These are phyloP conservation scores for Cuniculus paca DNA, from an alignment of 2,797 vertebrate species.

Conservation along the genomic window DNA sequence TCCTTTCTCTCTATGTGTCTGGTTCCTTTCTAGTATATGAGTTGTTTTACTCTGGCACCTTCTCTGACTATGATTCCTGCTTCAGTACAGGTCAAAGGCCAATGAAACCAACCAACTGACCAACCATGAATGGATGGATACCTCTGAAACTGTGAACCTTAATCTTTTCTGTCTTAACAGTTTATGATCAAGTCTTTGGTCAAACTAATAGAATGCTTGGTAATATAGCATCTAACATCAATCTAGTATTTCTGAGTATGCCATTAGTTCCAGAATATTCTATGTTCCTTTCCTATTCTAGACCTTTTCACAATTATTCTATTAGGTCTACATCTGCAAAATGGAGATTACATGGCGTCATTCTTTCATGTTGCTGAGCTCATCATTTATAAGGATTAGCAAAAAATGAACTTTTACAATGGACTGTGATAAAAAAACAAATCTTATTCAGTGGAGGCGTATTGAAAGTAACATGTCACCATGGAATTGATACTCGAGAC, in stretches of 20 bases:
- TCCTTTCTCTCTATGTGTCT: neutral
- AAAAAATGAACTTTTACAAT: neutral
- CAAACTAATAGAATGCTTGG: neutral
- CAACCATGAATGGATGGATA: neutral
- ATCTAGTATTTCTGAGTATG: neutral
- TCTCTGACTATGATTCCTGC: neutral
- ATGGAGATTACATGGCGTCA: neutral
- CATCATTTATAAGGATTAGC: neutral
- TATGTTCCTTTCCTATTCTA: neutral
- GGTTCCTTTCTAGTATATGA: neutral
- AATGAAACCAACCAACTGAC: neutral
- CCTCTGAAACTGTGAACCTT: neutral
- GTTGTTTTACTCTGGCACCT: accelerated
- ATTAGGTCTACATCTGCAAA: neutral
- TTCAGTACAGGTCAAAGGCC: neutral
- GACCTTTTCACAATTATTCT: neutral
- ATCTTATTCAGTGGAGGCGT: neutral
- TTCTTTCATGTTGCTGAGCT: neutral
- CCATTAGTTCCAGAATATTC: neutral
- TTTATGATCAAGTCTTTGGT: neutral
- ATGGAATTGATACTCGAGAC: neutral
- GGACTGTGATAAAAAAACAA: neutral
- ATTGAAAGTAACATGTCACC: neutral
- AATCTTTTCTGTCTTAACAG: neutral
- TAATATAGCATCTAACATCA: neutral